These are phyloP conservation scores for Adoxophyes honmai DNA, from an alignment of 1,140 invertebrate genomes.

Conservation along the genomic window DNA sequence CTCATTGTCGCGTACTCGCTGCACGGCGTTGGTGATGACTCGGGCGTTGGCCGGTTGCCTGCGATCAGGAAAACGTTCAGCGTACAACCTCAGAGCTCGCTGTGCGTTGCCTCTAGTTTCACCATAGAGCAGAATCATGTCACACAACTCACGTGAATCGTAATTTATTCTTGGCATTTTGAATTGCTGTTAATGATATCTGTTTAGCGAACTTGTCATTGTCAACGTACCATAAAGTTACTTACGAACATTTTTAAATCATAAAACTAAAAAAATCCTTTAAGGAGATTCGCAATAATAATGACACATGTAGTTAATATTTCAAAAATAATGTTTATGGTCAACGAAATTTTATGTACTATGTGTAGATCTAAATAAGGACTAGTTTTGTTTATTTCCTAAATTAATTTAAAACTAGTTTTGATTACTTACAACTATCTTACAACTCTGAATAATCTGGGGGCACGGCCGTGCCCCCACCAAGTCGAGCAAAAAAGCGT, in stretches of 20 bases:
- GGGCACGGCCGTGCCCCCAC: too few relatives aligned
- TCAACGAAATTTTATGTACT: neutral
- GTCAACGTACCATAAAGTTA: too few relatives aligned
- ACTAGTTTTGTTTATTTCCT: neutral
- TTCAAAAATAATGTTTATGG: neutral
- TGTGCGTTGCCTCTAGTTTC: neutral
- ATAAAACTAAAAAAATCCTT: neutral
- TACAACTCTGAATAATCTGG: neutral
- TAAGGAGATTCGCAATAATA: neutral
- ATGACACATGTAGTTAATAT: neutral
- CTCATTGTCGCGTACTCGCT: neutral
- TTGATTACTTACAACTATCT: too few relatives aligned
- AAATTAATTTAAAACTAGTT: too few relatives aligned
- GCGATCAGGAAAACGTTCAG: neutral
- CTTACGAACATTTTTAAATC: neutral
- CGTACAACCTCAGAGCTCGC: neutral
- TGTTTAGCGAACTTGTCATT: neutral
- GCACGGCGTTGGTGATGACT: neutral
- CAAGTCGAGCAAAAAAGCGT: too few relatives aligned
- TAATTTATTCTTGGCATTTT: neutral
- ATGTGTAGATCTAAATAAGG: neutral
- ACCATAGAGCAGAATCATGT: slow-evolving; percentile 1
- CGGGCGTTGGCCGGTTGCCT: neutral
- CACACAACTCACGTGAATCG: neutral
- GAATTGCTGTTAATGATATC: neutral